Base-by-base conservation (phyloP, 2,113 vertebrate genomes). In the Dinomys branickii region DNA sequence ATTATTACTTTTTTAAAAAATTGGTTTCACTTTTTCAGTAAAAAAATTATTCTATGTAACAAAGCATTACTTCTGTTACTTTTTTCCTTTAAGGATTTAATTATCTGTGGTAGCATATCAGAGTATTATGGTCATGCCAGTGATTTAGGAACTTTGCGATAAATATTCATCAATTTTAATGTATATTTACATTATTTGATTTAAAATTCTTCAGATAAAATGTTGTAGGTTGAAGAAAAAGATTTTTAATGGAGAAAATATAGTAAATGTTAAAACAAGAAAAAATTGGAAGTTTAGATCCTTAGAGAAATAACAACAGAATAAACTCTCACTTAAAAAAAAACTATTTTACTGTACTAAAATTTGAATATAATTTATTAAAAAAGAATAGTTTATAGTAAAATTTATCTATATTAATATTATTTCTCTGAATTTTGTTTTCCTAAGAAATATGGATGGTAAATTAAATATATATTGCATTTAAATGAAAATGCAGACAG, bases 321-420 rank as follows among this genome's bases (percentile, higher is more conserved):
- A 0, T 80, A 17, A 67, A 85, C 17, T 63, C 85, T 13, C 6
- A 12, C 5, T 63, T 11, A 11, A 69, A 58, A 7, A 87, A 87
- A n/a, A 85, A 69, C 3, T 58, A 50, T n/a, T 50, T 54, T 85
- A 10, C 5, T 77, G 19, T 67, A 67, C 38, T 73, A 56, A 96
- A 92, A 90, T 67, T 97, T 88, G 5, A 85, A 94, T 71, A 71
- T 59, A 83, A 73, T 71, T 87, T 41, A n/a, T 71, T 56, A 91
- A 52, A 28, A 50, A 83, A 71, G 84, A 71, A 13, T 5, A 87
- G 24, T 67, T 67, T 61, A 26, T 41, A 28, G 35, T 65, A 75
- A 12, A 93, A 33, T 1, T 20, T 56, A 77, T 63, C 3, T 7
- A 71, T 54, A 13, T 93, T 63, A n/a, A 83, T 4, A 44, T 0